Evolutionary conservation across 2,113 vertebrate species (phyloP).

Genomic region (Pionites leucogaster): DNA sequence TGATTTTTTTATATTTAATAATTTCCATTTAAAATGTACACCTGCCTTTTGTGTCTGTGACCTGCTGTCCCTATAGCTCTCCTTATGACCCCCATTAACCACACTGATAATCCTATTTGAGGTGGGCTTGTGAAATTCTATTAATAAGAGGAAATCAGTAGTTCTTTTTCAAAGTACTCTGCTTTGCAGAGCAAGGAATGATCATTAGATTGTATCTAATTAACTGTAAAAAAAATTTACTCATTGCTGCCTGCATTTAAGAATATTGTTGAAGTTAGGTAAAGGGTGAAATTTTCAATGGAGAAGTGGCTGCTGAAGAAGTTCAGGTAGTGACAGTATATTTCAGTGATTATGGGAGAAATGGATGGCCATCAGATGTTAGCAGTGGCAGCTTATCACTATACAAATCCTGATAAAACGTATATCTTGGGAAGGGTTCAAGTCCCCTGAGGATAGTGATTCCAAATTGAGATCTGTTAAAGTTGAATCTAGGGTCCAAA

Average conservation of each 20-base stretch:
- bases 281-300: not conserved
- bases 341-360: not conserved
- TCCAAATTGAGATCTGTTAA: not conserved
- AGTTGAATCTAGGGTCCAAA: not conserved
- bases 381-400: not conserved
- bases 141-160: not conserved
- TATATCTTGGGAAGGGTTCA: not conserved
- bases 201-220: not conserved
- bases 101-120: not conserved
- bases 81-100: not conserved
- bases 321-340: not conserved
- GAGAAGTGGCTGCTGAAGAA: not conserved
- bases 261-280: not conserved
- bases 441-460: not conserved
- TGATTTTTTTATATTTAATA: not conserved
- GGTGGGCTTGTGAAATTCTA: not conserved
- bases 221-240: not conserved
- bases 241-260: not conserved
- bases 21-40: not conserved
- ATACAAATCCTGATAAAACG: not conserved
- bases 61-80: not conserved
- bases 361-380: not conserved
- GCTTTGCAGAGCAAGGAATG: not conserved
- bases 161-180: not conserved
- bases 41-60: not conserved